A percentile compares a stretch with the other conserved stretches of the same genome.
These are phyloP conservation scores for Harpagoxenus sublaevis DNA, from an alignment of 2,888 invertebrate species.

Conservation along the genomic window DNA sequence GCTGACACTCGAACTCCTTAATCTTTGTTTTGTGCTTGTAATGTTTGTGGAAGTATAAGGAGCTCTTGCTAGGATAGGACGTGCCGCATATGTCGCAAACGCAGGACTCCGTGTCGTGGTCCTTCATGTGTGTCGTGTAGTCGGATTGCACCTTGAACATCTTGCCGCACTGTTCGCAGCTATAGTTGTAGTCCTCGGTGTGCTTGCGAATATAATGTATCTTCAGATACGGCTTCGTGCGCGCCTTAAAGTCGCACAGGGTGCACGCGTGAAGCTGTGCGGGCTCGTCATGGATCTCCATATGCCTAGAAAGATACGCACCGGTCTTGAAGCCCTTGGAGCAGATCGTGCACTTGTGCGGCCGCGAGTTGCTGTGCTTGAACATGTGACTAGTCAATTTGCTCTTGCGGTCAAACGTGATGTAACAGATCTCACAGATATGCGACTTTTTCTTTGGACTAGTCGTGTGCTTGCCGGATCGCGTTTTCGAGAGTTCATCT, in stretches of 20 bases:
- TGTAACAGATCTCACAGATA: conserved; percentile 81
- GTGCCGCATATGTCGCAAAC: conserved; percentile 83
- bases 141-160: conserved; percentile 87
- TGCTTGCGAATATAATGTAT: conserved; percentile 82
- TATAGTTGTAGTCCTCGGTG: conserved; percentile 86
- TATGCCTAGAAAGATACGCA: conserved; percentile 79
- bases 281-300: conserved; percentile 82
- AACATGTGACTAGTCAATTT: conserved; percentile 81
- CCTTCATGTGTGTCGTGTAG: conserved; percentile 87
- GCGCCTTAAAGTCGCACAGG: conserved; percentile 81
- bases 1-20: conserved; percentile 80
- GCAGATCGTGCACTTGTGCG: conserved; percentile 81
- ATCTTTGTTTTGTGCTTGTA: conserved; percentile 82
- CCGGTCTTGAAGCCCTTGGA: conserved; percentile 81
- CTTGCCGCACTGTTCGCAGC: conserved; percentile 87
- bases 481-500: conserved; percentile 19
- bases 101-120: conserved; percentile 82
- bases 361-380: conserved; percentile 81
- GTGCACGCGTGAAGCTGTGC: conserved; percentile 77
- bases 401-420: conserved; percentile 79
- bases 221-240: conserved; percentile 81
- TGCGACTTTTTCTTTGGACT: conserved; percentile 70
- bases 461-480: conserved; percentile 11
- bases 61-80: conserved; percentile 81
- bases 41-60: conserved; percentile 82